Evolutionary conservation across 2,797 vertebrate genomes (phyloP), one percentile per base, ranked within the genome.

Genomic region (Spheniscus humboldti): DNA sequence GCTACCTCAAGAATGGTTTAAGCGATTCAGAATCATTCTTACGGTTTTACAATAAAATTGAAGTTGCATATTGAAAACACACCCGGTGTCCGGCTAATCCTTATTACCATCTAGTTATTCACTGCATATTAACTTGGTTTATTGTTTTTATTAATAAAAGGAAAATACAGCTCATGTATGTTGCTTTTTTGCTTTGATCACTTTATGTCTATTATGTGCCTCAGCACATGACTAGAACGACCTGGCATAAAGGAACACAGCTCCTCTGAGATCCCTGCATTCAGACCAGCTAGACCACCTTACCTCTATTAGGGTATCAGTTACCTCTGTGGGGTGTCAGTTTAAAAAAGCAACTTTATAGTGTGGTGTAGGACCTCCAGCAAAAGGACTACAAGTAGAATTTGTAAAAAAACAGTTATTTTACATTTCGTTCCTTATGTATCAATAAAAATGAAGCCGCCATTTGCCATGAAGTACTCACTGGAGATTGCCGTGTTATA

Each of bases 1-100:
- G 88, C 78, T 81, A 52, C 91, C 64, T 79, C 79, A 62, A 13
- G 28, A 95, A 96, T 67, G n/a, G 62, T 86, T 97, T 55, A 55
- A 96, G 93, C 59, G 47, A 76, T 86, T 90, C 74, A 95, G 63
- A 68, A 75, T 35, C 3, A 41, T 35, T 71, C 23, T 45, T 13
- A n/a, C 0, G 6, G 9, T 48, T 92, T 64, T 47, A 50, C 62
- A 39, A 14, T 13, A 50, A 20, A 62, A 43, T 4, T 28, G 2
- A 33, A 52, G 30, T 10, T 28, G 12, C 7, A 9, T 5, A 56
- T 7, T 67, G 45, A 64, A 76, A 83, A 50, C 11, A 17, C 2
- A 35, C 47, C 35, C 30, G 22, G 9, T 14, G 52, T 52, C 45
- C 41, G 71, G n/a, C 31, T 35, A 48, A 64, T 24, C 41, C 57